Conservation (phyloP, 2,797 vertebrate species). For the Sciurus carolinensis region DNA sequence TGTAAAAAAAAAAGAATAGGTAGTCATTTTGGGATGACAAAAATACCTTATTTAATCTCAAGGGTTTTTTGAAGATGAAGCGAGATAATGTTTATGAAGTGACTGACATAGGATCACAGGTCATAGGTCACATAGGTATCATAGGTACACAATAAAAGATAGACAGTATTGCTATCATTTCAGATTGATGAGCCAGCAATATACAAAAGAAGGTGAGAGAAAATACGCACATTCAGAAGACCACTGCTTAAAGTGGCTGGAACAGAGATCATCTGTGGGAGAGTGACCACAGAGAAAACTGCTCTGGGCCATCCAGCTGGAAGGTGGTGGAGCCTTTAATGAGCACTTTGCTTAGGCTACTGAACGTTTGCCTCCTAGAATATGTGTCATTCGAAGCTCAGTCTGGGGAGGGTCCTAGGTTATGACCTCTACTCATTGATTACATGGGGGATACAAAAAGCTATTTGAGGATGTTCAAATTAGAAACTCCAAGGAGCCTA, state of each 20-base stretch:
- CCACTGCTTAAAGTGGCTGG: neutral
- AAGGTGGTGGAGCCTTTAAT: neutral
- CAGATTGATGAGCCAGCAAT: neutral
- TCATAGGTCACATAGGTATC: too few relatives aligned
- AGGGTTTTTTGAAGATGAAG: neutral
- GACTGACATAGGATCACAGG: neutral
- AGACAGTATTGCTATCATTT: neutral
- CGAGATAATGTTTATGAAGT: constrained; percentile 15
- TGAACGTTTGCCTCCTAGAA: neutral
- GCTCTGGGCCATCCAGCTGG: neutral
- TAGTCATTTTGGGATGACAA: neutral
- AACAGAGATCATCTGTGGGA: neutral
- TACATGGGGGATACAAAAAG: neutral
- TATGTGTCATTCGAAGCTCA: neutral
- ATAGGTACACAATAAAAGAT: neutral
- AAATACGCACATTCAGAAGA: neutral
- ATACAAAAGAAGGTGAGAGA: neutral
- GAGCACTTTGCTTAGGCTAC: neutral
- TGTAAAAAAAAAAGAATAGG: neutral
- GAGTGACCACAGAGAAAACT: neutral
- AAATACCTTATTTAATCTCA: neutral
- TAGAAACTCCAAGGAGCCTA: neutral
- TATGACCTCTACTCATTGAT: neutral
- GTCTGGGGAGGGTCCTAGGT: neutral
- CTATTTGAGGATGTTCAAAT: neutral